Evolutionary conservation across 2,888 invertebrate genomes (phyloP), one percentile per base, ranked within the genome.

Genomic region (Alitta virens): DNA sequence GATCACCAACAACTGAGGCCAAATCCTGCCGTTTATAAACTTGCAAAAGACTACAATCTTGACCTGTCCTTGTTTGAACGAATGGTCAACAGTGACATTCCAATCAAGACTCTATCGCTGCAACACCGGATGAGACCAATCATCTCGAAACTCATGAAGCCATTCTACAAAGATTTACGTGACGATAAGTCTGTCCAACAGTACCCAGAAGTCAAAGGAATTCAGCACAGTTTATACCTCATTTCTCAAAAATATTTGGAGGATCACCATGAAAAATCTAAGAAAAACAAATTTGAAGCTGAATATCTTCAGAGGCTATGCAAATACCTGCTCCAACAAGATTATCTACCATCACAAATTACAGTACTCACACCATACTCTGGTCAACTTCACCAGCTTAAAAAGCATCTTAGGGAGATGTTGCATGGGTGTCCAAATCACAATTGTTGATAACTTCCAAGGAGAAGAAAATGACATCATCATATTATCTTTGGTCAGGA

Each of bases 1-100:
- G 92, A 93, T 79, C 92, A 93, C 77, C 87, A 90, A 76, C 94
- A 94, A 75, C 84, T 94, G 0, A 84, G 88, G 33, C 93, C 92
- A 0, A 86, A 85, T 24, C 87, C 89, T 0, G 87, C 89, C 0
- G 88, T 88, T 62, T 89, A 88, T 78, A 84, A 85, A 52, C 81
- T 92, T 58, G 88, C 88, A 0, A 86, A 83, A 71, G 78, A 87
- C 42, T 90, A 86, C 75, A 86, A 89, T 46, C 78, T 92, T 63
- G 90, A 91, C 64, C 84, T 91, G 53, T 92, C 92, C 0, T 84
- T 93, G 7, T 93, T 93, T 82, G 92, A 93, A 74, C 85, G 92
- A 9, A 87, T 92, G 86, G 85, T 92, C 1, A 85, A 85, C 1
- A 89, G 90, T 71, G 85, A 87, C 0, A 74, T 89, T 1, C 86